A percentile compares a stretch with the other conserved stretches of the same genome.
These are phyloP conservation scores for Helobdella robusta DNA, from an alignment of 2,888 invertebrate genomes.

Conservation along the genomic window DNA sequence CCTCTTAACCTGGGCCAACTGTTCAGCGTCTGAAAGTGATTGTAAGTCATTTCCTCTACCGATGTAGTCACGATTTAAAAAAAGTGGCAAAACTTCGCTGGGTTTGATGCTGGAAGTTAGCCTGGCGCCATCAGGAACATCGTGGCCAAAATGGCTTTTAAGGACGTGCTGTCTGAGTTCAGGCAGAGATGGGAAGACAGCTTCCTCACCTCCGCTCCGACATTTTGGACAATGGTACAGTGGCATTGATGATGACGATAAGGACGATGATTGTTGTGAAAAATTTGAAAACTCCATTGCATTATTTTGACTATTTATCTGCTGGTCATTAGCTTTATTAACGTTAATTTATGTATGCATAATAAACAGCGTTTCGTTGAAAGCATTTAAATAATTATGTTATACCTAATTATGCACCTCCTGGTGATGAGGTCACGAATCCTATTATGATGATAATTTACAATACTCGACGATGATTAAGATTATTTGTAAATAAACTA, in stretches of 20 bases:
- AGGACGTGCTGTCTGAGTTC: conserved; percentile 22
- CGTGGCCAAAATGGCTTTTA: conserved; percentile 9
- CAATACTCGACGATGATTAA: no score
- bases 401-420: no score
- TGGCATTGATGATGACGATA: no score
- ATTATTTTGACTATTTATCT: background rate
- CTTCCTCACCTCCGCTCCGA: conserved; percentile 1
- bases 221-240: conserved; percentile 24
- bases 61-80: background rate
- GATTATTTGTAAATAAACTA: no score
- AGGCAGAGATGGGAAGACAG: conserved; percentile 10
- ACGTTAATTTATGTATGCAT: background rate
- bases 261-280: no score
- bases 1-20: conserved; percentile 19
- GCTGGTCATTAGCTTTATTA: background rate
- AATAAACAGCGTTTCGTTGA: no score
- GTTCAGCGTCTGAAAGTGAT: conserved; percentile 12
- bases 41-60: background rate
- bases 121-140: background rate
- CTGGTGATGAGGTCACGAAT: no score
- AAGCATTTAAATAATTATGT: no score
- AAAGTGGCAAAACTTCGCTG: background rate
- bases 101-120: background rate
- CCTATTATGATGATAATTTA: no score
- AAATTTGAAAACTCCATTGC: no score